These are phyloP conservation scores for Takifugu flavidus DNA, from an alignment of 2,113 vertebrate species.

Conservation along the genomic window DNA sequence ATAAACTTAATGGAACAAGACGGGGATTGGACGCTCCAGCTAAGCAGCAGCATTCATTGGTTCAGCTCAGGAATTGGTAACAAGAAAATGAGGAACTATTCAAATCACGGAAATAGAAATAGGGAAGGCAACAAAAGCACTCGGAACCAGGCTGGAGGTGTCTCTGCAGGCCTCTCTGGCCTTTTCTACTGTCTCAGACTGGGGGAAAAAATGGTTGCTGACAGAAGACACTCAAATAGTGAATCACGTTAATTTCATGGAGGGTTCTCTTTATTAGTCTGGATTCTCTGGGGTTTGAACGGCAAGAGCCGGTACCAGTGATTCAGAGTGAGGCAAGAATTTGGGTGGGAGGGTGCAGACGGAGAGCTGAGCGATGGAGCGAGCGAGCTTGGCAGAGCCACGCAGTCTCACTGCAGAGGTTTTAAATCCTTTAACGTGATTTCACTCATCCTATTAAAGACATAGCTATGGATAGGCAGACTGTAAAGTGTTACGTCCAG, in stretches of 20 bases:
- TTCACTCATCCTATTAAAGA: constrained; percentile 74
- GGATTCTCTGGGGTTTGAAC: constrained; percentile 37
- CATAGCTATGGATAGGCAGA: constrained; percentile 60
- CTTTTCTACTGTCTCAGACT: constrained; percentile 19
- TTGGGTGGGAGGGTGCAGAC: constrained; percentile 38
- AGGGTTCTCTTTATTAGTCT: constrained; percentile 38
- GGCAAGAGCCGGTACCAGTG: constrained; percentile 34
- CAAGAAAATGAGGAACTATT: too few species aligned
- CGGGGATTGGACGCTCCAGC: too few species aligned
- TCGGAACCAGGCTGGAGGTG: too few species aligned
- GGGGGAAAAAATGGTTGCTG: not conserved
- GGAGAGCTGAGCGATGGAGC: constrained; percentile 49
- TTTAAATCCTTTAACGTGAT: constrained; percentile 77
- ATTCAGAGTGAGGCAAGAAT: constrained; percentile 38
- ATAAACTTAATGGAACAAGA: too few species aligned
- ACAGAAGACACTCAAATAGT: constrained; percentile 22
- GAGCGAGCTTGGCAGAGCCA: constrained; percentile 56
- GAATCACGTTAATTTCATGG: constrained; percentile 9
- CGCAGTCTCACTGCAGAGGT: constrained; percentile 62
- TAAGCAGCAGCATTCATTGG: too few species aligned
- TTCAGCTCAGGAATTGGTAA: too few species aligned
- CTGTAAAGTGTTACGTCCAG: constrained; percentile 49
- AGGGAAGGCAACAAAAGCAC: too few species aligned
- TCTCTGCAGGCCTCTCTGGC: not conserved
- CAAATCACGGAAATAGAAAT: too few species aligned